A percentile compares a stretch with the other conserved stretches of the same genome.
phyloP scores from a whole-genome alignment of 2,113 vertebrate species.

The Chamaetylas fuelleborni region DNA sequence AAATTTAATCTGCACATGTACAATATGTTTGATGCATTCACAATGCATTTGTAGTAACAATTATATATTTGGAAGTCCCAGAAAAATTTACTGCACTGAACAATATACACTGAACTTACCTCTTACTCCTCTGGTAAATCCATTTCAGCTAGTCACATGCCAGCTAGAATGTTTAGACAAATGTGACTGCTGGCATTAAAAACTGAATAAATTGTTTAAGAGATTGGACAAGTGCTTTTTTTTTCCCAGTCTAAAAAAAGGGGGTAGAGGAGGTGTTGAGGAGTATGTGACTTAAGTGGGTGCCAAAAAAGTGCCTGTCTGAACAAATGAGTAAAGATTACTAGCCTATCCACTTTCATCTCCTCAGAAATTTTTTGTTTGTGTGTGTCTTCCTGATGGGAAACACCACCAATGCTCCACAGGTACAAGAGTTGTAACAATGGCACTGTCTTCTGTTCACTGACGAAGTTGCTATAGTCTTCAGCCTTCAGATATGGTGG shows the following conservation, averaged over 20 bases:
- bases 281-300: not conserved
- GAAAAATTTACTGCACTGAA: not conserved
- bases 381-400: not conserved
- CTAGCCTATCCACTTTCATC: not conserved
- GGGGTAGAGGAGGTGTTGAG: not conserved
- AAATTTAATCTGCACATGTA: not conserved
- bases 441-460: not conserved
- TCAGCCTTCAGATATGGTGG: not conserved
- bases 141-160: not conserved
- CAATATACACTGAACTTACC: too few species aligned
- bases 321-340: not conserved
- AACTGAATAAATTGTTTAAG: not conserved
- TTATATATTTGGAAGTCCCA: not conserved
- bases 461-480: not conserved
- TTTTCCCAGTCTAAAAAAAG: not conserved
- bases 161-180: not conserved
- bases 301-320: not conserved
- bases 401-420: not conserved
- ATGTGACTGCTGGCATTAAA: not conserved
- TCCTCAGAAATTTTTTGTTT: not conserved
- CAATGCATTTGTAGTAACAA: not conserved
- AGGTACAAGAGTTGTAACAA: not conserved
- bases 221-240: not conserved
- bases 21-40: not conserved
- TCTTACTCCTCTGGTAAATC: not conserved